A percentile compares a stretch with the other conserved stretches of the same genome.
These are phyloP conservation scores for Sebastes melanostomus DNA, from an alignment of 2,797 vertebrate species.

Conservation along the genomic window DNA sequence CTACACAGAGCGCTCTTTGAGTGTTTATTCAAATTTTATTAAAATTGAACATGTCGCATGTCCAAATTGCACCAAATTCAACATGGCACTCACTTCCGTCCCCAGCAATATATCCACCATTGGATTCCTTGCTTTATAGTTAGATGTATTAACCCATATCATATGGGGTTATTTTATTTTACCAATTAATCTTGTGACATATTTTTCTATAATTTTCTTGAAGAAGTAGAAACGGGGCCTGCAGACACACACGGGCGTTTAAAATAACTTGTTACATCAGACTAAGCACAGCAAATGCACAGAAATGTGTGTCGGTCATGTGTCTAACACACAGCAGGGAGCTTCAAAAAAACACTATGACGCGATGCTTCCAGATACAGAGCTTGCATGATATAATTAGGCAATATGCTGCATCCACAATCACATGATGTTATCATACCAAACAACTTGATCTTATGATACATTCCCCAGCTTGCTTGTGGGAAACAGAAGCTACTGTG, in stretches of 20 bases:
- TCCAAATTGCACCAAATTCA: neutral
- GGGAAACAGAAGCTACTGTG: neutral
- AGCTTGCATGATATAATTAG: constrained; percentile 9
- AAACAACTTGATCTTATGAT: constrained; percentile 34
- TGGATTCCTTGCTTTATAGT: neutral
- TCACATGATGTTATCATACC: constrained; percentile 11
- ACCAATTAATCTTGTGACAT: neutral
- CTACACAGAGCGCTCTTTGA: too few species aligned
- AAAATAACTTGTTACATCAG: neutral
- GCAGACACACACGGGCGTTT: neutral
- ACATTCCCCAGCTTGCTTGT: neutral
- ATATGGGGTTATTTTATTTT: neutral
- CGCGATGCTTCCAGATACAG: neutral
- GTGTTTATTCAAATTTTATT: neutral
- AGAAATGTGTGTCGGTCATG: neutral
- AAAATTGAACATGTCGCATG: neutral
- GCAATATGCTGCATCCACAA: neutral
- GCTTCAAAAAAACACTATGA: neutral
- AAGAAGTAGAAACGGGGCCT: neutral
- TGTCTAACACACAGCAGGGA: neutral
- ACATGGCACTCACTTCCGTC: neutral
- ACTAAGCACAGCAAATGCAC: neutral
- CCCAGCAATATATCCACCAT: neutral
- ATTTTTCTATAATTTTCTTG: neutral
- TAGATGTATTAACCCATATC: neutral